Evolutionary conservation across 2,797 vertebrate species (phyloP), one percentile per base, ranked within the genome.

Genomic region (Pteropus rufus): DNA sequence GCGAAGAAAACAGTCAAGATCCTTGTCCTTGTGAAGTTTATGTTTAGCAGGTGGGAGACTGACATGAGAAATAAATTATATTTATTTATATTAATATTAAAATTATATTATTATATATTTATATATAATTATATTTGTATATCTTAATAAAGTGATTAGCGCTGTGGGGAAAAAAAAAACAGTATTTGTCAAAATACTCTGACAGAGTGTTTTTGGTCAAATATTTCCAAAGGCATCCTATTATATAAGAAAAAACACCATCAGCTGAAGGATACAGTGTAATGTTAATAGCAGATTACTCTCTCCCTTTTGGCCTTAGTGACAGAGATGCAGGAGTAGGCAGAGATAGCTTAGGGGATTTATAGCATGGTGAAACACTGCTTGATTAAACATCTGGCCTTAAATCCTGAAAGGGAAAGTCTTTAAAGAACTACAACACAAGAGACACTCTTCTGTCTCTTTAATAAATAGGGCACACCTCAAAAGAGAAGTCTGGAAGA

Each of bases 301-400:
- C 19, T 8, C 36, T 60, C 15, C 7, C 7, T 67, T 19, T 7
- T 3, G 10, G 56, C 11, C 10, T n/a, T 14, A 14, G 62, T 14
- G 9, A 14, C 15, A 60, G 46, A 41, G 52, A 82, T 31, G 31
- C 15, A 64, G 24, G 69, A 62, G 9, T 29, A n/a, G 67, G 24
- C 0, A 60, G 5, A 70, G 10, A 24, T 1, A 36, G 49, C 4
- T 7, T 31, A 73, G 16, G 41, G 18, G 3, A 0, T 1, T 67
- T 23, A 24, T 4, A 82, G 21, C 34, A 75, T 62, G 7, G 15
- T 23, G 49, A 60, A 79, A 15, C 14, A 31, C 7, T 24, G n/a
- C 3, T 73, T 73, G 41, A 77, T 31, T 54, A 95, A 77, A 75
- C 10, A 70, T 15, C 4, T 23, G 60, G 62, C 0, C 6, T 49